Percentiles rank a stretch among this genome's conserved stretches.
Conservation (phyloP, 2,888 invertebrate species). For the Ennomos erosarius region DNA sequence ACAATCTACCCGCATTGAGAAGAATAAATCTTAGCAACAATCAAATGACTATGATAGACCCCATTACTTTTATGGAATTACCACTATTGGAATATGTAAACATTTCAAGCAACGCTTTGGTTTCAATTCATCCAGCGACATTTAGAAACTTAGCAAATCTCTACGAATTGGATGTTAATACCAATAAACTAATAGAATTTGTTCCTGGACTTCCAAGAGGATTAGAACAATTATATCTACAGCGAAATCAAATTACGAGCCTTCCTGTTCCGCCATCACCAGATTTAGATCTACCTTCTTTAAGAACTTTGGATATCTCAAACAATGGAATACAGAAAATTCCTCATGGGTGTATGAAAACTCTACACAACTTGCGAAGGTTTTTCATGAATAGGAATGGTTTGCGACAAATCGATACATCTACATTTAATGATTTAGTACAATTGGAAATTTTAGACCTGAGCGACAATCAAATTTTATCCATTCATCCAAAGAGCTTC, state of each 20-base stretch:
- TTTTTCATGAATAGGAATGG: constrained; percentile 91
- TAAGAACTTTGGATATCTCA: constrained; percentile 90
- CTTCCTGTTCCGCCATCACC: constrained; percentile 88
- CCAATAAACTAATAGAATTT: constrained; percentile 89
- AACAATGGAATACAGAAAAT: constrained; percentile 90
- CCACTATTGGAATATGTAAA: constrained; percentile 92
- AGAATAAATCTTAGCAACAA: constrained; percentile 92
- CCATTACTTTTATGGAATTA: constrained; percentile 89
- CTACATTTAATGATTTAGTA: constrained; percentile 88
- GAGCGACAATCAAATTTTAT: constrained; percentile 89
- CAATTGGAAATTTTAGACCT: constrained; percentile 90
- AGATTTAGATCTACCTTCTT: constrained; percentile 89
- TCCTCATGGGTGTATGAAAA: constrained; percentile 86
- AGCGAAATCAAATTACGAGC: constrained; percentile 88
- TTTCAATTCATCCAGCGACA: constrained; percentile 90
- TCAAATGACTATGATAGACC: constrained; percentile 88
- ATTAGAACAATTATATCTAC: constrained; percentile 89
- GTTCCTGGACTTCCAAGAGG: constrained; percentile 92
- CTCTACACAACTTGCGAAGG: constrained; percentile 87
- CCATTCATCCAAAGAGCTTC: constrained; percentile 88
- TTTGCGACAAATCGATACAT: constrained; percentile 88
- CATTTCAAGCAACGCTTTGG: constrained; percentile 90
- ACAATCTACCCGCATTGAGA: constrained; percentile 90
- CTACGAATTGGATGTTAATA: constrained; percentile 91
- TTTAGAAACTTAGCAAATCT: constrained; percentile 90